phyloP scores from a whole-genome alignment of 2,888 invertebrate genomes.

The Pandemis cinnamomeana region DNA sequence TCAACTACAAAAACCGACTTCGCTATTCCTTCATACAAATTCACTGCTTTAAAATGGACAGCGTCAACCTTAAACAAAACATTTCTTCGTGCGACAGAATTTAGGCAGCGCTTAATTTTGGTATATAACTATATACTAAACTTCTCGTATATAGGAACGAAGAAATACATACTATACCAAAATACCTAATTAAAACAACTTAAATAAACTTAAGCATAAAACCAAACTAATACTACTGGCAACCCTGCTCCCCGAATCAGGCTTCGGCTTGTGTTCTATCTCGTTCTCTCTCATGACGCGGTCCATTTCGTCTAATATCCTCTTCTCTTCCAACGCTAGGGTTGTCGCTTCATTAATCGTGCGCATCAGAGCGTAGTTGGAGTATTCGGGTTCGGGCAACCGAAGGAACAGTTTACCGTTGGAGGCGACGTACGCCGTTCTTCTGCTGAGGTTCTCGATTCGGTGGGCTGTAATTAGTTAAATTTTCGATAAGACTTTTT shows the following conservation, averaged over 20 bases:
- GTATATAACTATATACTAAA: too few relatives aligned
- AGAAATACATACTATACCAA: neutral
- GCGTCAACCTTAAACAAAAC: too few relatives aligned
- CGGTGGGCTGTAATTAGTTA: slow-evolving; percentile 54
- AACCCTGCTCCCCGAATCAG: slow-evolving; percentile 44
- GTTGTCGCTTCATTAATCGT: slow-evolving; percentile 88
- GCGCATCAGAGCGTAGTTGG: slow-evolving; percentile 89
- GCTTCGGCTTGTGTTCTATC: slow-evolving; percentile 62
- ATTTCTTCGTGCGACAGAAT: too few relatives aligned
- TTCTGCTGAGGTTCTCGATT: slow-evolving; percentile 56
- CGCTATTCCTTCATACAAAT: too few relatives aligned
- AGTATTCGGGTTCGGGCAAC: slow-evolving; percentile 61
- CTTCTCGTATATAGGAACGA: slow-evolving; percentile 19
- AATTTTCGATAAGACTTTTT: slow-evolving; percentile 13
- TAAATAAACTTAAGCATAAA: slow-evolving; percentile 20
- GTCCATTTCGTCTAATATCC: slow-evolving; percentile 78
- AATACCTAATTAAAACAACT: slow-evolving; percentile 28
- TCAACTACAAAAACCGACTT: too few relatives aligned
- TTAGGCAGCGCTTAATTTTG: too few relatives aligned
- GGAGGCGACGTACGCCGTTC: slow-evolving; percentile 64
- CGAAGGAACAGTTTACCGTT: slow-evolving; percentile 65
- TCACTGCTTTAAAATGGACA: too few relatives aligned
- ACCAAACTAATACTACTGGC: slow-evolving; percentile 38
- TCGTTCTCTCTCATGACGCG: slow-evolving; percentile 73
- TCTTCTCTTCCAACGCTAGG: slow-evolving; percentile 81